phyloP scores from a whole-genome alignment of 30 jellyfish, hydroid and myxozoan species.

The Sanderia malayensis region DNA sequence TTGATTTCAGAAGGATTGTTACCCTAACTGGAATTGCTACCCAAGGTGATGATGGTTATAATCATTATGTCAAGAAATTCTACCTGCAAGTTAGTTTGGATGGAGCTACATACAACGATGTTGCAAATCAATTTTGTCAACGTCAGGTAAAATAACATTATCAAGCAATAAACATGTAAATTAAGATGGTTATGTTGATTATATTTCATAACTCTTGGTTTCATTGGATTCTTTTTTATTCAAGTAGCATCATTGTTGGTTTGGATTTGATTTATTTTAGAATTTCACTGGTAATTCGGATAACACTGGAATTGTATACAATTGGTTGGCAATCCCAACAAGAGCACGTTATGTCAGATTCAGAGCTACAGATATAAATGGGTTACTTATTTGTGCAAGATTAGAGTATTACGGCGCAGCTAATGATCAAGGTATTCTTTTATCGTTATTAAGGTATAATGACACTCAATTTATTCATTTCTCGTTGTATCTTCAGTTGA shows the following conservation, averaged over 20 bases:
- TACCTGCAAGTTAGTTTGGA: conserved; percentile 13
- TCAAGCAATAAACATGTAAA: too few relatives aligned
- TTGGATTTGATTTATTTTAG: too few relatives aligned
- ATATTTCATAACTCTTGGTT: too few relatives aligned
- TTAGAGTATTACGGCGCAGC: conserved; percentile 16
- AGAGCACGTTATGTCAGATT: conserved; percentile 24
- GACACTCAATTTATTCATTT: too few relatives aligned
- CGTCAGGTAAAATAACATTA: too few relatives aligned
- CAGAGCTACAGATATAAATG: conserved; percentile 20
- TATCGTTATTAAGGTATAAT: too few relatives aligned
- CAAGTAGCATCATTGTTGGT: too few relatives aligned
- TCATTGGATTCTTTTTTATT: too few relatives aligned
- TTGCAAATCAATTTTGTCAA: neutral
- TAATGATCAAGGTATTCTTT: neutral
- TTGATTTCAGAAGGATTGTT: conserved; percentile 39
- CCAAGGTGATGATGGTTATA: conserved; percentile 32
- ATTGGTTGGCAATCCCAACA: conserved; percentile 25
- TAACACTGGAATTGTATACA: conserved; percentile 22
- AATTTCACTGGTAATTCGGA: conserved; percentile 29
- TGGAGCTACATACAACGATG: neutral
- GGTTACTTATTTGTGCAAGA: conserved; percentile 31
- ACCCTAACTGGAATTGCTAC: conserved; percentile 44
- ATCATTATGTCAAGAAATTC: conserved; percentile 5
- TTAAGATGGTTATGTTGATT: too few relatives aligned
- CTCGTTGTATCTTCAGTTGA: too few relatives aligned